phyloP scores from a whole-genome alignment of 2,888 invertebrate species.

The Pristionchus arcanus region DNA sequence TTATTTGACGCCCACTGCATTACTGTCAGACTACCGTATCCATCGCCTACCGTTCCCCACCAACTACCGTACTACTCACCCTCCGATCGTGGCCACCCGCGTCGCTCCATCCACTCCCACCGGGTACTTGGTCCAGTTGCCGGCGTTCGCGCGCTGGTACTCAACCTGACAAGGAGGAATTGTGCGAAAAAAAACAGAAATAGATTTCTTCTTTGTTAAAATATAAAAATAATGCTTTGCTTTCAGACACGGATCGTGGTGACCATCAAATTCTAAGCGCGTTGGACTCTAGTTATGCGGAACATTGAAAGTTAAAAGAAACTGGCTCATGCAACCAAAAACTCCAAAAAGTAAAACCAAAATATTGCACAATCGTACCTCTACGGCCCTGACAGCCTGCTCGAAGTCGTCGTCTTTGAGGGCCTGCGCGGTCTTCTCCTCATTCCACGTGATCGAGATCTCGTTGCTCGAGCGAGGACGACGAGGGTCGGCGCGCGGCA shows the following conservation, averaged over 20 bases:
- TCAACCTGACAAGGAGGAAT: slow-evolving; percentile 66
- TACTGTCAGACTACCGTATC: background rate
- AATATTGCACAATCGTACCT: background rate
- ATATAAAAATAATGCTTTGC: too few relatives aligned
- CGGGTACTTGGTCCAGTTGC: slow-evolving; percentile 65
- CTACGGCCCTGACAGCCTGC: slow-evolving; percentile 54
- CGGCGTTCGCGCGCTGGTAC: slow-evolving; percentile 74
- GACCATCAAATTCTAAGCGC: too few relatives aligned
- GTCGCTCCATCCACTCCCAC: slow-evolving; percentile 29
- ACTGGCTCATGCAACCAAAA: background rate
- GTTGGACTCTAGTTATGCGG: too few relatives aligned
- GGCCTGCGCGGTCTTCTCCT: slow-evolving; percentile 52
- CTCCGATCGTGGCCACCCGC: background rate
- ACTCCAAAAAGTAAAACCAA: too few relatives aligned
- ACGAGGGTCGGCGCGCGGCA: slow-evolving; percentile 65
- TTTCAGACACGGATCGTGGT: too few relatives aligned
- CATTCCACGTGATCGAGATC: slow-evolving; percentile 69
- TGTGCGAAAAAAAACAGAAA: too few relatives aligned
- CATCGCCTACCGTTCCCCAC: background rate
- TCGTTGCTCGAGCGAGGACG: slow-evolving; percentile 63
- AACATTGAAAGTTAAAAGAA: background rate
- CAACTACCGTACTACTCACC: slow-evolving; percentile 4
- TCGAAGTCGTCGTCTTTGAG: slow-evolving; percentile 59
- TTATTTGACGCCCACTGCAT: background rate
- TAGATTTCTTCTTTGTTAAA: too few relatives aligned